These are phyloP conservation scores for Dermatophagoides farinae DNA, from an alignment of 1,140 invertebrate genomes.

Conservation along the genomic window DNA sequence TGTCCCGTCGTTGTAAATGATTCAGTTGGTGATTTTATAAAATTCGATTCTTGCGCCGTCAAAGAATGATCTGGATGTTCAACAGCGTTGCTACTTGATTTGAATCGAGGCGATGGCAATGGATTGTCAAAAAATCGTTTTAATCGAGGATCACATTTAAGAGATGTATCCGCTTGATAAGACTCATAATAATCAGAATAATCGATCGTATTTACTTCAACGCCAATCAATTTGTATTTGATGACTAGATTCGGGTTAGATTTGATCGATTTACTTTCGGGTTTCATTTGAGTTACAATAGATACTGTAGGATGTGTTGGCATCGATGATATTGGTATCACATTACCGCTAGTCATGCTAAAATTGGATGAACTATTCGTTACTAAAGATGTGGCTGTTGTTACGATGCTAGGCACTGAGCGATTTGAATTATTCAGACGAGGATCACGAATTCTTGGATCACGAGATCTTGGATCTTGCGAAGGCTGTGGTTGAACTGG, in stretches of 20 bases:
- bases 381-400: background rate
- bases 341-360: too few relatives aligned
- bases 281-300: background rate
- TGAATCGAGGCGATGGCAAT: background rate
- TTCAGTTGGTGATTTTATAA: background rate
- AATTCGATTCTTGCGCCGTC: background rate
- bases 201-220: conserved; percentile 13
- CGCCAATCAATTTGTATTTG: conserved; percentile 14
- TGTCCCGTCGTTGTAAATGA: background rate
- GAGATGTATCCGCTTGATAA: conserved; percentile 14
- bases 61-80: background rate
- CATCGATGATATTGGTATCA: background rate
- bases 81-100: background rate
- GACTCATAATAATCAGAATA: conserved; percentile 15
- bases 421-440: background rate
- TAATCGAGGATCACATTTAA: conserved; percentile 19
- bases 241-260: conserved; percentile 3
- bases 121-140: conserved; percentile 12
- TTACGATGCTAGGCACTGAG: background rate
- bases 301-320: background rate
- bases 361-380: background rate
- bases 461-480: too few relatives aligned
- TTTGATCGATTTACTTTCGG: background rate
- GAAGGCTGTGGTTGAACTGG: background rate
- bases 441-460: background rate